These are phyloP conservation scores for Litocranius walleri DNA, from an alignment of 2,113 vertebrate species.

Conservation along the genomic window DNA sequence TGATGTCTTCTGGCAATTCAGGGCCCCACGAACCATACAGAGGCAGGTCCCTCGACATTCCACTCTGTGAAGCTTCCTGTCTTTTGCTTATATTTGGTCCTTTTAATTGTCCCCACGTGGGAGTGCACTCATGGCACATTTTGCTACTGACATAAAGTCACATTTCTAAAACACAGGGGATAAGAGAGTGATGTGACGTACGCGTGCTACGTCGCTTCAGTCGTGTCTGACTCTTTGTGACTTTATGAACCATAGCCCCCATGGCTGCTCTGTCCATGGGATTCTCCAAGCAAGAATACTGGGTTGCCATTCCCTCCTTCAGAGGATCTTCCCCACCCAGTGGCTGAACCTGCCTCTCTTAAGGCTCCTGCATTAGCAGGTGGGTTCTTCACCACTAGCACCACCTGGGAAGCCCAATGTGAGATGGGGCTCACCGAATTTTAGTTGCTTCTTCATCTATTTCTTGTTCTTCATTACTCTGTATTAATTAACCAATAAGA, in stretches of 20 bases:
- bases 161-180: not conserved
- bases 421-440: not conserved
- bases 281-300: not conserved
- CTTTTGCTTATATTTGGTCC: not conserved
- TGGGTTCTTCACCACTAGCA: not conserved
- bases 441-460: not conserved
- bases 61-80: not conserved
- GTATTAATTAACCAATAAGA: not conserved
- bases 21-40: not conserved
- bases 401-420: not conserved
- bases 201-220: fast-evolving
- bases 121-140: not conserved
- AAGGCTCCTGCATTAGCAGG: not conserved
- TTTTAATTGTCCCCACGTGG: not conserved
- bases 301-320: not conserved
- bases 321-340: not conserved
- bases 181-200: not conserved
- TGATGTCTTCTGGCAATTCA: not conserved
- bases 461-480: not conserved
- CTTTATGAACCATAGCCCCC: not conserved
- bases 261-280: not conserved
- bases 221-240: not conserved
- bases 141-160: not conserved
- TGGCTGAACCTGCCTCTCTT: not conserved
- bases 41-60: not conserved